Base-by-base conservation (phyloP, 2,888 invertebrate species). In the Lycaena phlaeas region DNA sequence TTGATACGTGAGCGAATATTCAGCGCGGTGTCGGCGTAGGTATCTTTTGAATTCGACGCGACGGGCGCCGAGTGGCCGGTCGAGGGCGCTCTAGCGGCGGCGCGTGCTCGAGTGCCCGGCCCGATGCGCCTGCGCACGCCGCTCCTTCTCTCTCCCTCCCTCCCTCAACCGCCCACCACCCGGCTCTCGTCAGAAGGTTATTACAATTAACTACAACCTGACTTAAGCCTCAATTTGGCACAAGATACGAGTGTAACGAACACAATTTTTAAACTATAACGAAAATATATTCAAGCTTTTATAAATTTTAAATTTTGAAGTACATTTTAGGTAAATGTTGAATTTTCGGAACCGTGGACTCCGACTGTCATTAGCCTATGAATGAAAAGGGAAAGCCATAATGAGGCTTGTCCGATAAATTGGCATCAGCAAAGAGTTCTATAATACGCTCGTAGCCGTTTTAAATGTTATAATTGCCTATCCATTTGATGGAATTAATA, bases 1-100 rank as follows among this genome's bases (percentile, higher is more conserved):
- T 79, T 79, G 78, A 79, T 82, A 81, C 74, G 74, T 76, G 74
- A 69, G 72, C 77, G 79, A 78, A 81, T 78, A 82, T 82, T 78
- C 78, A 81, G 74, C 67, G 68, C 69, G 65, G 76, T 75, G 78
- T 77, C 68, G 70, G 71, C 61, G 65, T 78, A 77, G 75, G 78
- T 81, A 79, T 84, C 81, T 82, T 82, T 82, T 79, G 70, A 81
- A 76, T 79, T 72, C 68, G 72, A 75, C 72, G 73, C 70, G 75
- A 73, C 71, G 71, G 68, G 69, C 61, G 64, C 64, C 56, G 72
- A 81, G 78, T 73, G 75, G 71, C 65, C 62, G 68, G 66, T 74
- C 54, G 68, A 76, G 74, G 52, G 63, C 64, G 68, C 70, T 82
- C 63, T 61, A 81, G 76, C 65, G 68, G 63, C 65, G 70, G 73